These are phyloP conservation scores for Catajapyx aquilonaris DNA, from an alignment of 1,140 invertebrate species.

Conservation along the genomic window DNA sequence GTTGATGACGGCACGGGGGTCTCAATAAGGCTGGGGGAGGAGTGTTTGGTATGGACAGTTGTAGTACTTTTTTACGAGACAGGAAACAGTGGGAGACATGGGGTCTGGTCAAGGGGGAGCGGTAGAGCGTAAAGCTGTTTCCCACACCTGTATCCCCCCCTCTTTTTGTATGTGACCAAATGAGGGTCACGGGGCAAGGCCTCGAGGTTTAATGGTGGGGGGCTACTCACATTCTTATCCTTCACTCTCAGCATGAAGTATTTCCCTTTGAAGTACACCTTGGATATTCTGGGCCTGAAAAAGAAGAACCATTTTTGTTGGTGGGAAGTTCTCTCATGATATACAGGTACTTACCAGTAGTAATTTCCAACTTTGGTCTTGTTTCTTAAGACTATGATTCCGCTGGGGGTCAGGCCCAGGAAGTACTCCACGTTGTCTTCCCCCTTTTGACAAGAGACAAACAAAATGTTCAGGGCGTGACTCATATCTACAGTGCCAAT, in stretches of 20 bases:
- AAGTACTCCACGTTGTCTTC: slow-evolving; percentile 94
- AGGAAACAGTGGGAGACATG: no score
- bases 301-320: neutral
- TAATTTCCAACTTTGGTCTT: slow-evolving; percentile 96
- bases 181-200: no score
- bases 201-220: no score
- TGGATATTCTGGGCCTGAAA: slow-evolving; percentile 66
- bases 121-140: no score
- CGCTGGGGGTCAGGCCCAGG: slow-evolving; percentile 89
- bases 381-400: slow-evolving; percentile 86
- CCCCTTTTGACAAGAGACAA: slow-evolving; percentile 50
- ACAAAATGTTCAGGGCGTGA: slow-evolving; percentile 4
- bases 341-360: slow-evolving; percentile 53
- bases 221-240: slow-evolving; percentile 77
- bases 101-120: no score
- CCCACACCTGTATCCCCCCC: no score
- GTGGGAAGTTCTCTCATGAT: neutral
- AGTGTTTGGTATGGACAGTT: no score
- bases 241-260: slow-evolving; percentile 89
- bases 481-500: slow-evolving; percentile 2
- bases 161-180: no score
- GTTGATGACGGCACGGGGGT: no score
- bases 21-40: no score
- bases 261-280: slow-evolving; percentile 87
- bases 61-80: no score